These are phyloP conservation scores for Eleginops maclovinus DNA, from an alignment of 2,113 vertebrate species.

Conservation along the genomic window DNA sequence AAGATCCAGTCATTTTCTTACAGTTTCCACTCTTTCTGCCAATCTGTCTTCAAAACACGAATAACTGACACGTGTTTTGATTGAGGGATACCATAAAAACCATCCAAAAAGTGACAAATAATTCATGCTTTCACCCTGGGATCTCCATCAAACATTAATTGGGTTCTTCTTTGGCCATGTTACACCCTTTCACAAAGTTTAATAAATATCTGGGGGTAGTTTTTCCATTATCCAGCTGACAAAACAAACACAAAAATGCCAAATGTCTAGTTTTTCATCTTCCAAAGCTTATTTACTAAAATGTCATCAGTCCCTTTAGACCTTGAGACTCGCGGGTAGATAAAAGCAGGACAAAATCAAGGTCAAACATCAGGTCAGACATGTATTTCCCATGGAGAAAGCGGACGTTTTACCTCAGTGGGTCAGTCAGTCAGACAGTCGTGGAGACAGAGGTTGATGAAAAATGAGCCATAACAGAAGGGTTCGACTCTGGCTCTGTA, in stretches of 20 bases:
- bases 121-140: too few species aligned
- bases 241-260: background rate
- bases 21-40: too few species aligned
- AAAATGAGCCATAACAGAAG: conserved; percentile 76
- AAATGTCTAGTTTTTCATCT: background rate
- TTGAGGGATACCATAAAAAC: too few species aligned
- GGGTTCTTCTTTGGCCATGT: too few species aligned
- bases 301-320: background rate
- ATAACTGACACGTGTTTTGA: too few species aligned
- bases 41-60: too few species aligned
- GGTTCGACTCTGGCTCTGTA: conserved; percentile 73
- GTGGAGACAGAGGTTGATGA: conserved; percentile 78
- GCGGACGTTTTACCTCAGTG: conserved; percentile 39
- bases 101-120: too few species aligned
- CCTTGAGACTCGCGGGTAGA: background rate
- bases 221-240: too few species aligned
- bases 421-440: conserved; percentile 72
- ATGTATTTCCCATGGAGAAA: conserved; percentile 42
- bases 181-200: too few species aligned
- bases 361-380: conserved; percentile 62
- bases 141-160: too few species aligned
- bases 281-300: background rate
- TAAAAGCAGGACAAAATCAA: background rate
- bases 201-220: too few species aligned
- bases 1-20: background rate